A percentile compares a stretch with the other conserved stretches of the same genome.
These are phyloP conservation scores for Echiichthys vipera DNA, from an alignment of 2,797 vertebrate genomes.

Conservation along the genomic window DNA sequence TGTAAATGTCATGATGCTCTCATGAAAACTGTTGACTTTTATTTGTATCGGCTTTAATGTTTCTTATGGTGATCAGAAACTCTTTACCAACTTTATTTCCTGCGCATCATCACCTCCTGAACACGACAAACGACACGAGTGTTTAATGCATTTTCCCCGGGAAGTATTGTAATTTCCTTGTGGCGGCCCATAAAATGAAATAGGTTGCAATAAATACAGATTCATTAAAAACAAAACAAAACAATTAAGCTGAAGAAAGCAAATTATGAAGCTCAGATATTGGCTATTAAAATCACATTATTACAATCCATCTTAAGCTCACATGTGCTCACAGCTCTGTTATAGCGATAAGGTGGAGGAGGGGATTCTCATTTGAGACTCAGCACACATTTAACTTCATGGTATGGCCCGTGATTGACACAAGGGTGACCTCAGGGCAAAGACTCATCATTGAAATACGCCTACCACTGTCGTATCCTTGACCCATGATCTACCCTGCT, in stretches of 20 bases:
- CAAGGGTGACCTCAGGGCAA: conserved; percentile 17
- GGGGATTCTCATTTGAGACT: conserved; percentile 7
- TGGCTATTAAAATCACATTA: conserved; percentile 20
- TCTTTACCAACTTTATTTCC: not conserved
- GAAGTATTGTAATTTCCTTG: not conserved
- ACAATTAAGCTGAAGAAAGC: not conserved
- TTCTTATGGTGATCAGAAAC: not conserved
- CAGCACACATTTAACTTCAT: not conserved
- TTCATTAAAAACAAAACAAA: conserved; percentile 10
- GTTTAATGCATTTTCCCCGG: not conserved
- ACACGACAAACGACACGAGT: not conserved
- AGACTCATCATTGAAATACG: conserved; percentile 22
- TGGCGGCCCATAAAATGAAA: not conserved
- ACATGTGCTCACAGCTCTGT: not conserved
- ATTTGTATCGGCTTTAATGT: not conserved
- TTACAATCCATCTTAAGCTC: conserved; percentile 10
- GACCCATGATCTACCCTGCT: conserved; percentile 23
- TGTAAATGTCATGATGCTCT: not conserved
- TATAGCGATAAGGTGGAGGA: not conserved
- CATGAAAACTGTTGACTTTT: not conserved
- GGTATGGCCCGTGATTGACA: conserved; percentile 36
- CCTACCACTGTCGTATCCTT: conserved; percentile 34
- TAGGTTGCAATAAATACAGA: not conserved
- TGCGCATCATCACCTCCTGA: not conserved
- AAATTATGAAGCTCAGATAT: conserved; percentile 2